Evolutionary conservation across 2,113 vertebrate species (phyloP).

Genomic region (Gadus macrocephalus): DNA sequence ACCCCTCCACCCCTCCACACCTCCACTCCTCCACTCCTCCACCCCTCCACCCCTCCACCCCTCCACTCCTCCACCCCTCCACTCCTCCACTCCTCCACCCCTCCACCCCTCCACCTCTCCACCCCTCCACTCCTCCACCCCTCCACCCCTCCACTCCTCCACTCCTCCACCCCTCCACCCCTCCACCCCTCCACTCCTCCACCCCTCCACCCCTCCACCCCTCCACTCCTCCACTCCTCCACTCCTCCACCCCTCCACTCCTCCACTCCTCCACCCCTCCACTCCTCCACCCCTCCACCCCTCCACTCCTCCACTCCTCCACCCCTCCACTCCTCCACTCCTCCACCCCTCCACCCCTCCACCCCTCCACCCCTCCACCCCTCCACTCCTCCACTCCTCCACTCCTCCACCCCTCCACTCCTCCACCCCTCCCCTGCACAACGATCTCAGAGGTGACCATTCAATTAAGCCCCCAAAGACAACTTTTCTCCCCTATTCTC

Average conservation of each 20-base stretch:
- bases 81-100: too few relatives aligned
- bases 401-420: conserved; percentile 22
- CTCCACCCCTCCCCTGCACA: conserved; percentile 66
- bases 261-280: conserved; percentile 1
- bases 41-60: too few relatives aligned
- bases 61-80: too few relatives aligned
- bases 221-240: conserved; percentile 18
- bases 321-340: too few relatives aligned
- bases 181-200: too few relatives aligned
- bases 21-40: too few relatives aligned
- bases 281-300: conserved; percentile 58
- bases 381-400: conserved; percentile 57
- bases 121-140: too few relatives aligned
- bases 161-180: too few relatives aligned
- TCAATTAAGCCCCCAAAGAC: conserved; percentile 77
- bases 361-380: conserved; percentile 22
- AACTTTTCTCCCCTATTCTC: conserved; percentile 74
- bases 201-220: conserved; percentile 44
- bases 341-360: conserved; percentile 58
- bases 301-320: neutral
- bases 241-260: conserved; percentile 41
- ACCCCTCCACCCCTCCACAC: too few relatives aligned
- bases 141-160: too few relatives aligned
- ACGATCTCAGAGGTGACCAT: conserved; percentile 76
- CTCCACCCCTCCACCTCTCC: too few relatives aligned